Evolutionary conservation across 2,113 vertebrate genomes (phyloP), one percentile per base, ranked within the genome.

Genomic region (Cochlearius cochlearius): DNA sequence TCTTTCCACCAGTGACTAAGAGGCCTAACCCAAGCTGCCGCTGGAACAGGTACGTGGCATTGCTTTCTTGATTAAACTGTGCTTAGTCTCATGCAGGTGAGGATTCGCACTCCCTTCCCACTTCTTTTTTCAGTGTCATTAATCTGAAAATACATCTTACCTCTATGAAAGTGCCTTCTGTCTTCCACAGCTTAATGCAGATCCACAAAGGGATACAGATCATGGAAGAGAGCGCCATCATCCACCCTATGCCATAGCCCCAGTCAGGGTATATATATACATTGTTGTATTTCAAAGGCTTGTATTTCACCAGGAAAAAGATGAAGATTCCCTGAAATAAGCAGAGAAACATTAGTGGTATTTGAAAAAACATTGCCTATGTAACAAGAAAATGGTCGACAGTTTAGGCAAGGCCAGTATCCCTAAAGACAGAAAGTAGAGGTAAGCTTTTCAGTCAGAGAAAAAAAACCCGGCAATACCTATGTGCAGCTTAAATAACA

Each of bases 201-300:
- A 99, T 97, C 94, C 99, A 99, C 77, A 99, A 79, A 0, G 99
- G 99, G 92, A 99, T 99, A 90, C 99, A 99, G 62, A 99, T 96
- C 99, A 99, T 99, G 30, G 99, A 99, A 50, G 99, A 99, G 79
- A 99, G 98, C 0, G 99, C 99, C 99, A 99, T 99, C 97, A 99
- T 99, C 99, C 99, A 99, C n/a, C 99, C 99, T 8, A 99, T 99
- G 17, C 98, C 99, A 0, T 99, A 99, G 90, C 99, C 99, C 99
- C 99, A 99, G 97, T 99, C 98, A 3, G 99, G 99, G 91, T 99
- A 99, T 7, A 97, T 99, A 96, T 99, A 99, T n/a, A 99, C 84
- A 0, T 99, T 99, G 98, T 99, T 99, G 97, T 99, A 99, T 93
- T 99, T 99, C 90, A 99, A 98, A 2, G 99, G 99, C 93, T 99